Evolutionary conservation across 53 echinoderm and acorn worm species (phyloP).

Genomic region (Henricia sp.): DNA sequence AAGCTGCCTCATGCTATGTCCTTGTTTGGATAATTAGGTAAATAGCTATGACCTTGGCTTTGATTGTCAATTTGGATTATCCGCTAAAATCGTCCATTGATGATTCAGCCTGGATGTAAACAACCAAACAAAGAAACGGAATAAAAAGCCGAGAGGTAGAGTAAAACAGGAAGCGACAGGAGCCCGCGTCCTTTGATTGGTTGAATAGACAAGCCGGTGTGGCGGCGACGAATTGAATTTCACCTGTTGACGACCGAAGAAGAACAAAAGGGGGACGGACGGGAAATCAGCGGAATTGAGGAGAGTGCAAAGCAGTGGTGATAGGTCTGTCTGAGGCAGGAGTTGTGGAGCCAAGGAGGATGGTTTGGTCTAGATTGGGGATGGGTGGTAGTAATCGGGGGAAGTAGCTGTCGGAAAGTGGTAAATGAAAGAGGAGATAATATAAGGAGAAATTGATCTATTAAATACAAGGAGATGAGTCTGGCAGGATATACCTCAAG

Average conservation of each 20-base stretch:
- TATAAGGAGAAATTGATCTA: slow-evolving; percentile 17
- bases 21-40: background rate
- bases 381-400: background rate
- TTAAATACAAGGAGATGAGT: too few species aligned
- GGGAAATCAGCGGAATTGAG: background rate
- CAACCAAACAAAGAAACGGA: background rate
- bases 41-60: slow-evolving; percentile 33
- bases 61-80: slow-evolving; percentile 44
- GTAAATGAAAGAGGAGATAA: slow-evolving; percentile 4
- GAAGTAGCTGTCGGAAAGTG: slow-evolving; percentile 6
- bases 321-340: background rate
- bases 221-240: background rate
- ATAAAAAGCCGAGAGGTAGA: slow-evolving; percentile 18
- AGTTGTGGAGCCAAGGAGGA: slow-evolving; percentile 28
- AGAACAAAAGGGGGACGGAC: slow-evolving; percentile 16
- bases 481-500: too few species aligned
- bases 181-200: background rate
- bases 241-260: slow-evolving; percentile 32
- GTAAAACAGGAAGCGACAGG: background rate
- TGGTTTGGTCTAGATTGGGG: background rate
- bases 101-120: slow-evolving; percentile 32
- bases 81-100: background rate
- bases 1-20: too few species aligned
- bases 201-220: slow-evolving; percentile 18
- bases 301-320: slow-evolving; percentile 9